Evolutionary conservation across 2,888 invertebrate species (phyloP).

Genomic region (Yponomeuta evonymella): DNA sequence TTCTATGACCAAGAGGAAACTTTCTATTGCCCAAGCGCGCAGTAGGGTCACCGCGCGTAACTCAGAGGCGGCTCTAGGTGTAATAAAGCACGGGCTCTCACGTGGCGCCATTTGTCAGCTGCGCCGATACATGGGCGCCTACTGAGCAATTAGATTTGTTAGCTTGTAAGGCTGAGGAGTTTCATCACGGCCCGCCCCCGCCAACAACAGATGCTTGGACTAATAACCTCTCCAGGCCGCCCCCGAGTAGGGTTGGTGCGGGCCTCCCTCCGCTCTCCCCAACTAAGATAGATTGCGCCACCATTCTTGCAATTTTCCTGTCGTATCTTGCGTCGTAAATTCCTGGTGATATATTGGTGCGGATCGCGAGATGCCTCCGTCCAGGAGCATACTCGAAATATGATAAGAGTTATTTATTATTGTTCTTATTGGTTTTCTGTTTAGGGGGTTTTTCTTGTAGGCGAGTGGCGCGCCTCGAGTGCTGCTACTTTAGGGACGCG

Average conservation of each 20-base stretch:
- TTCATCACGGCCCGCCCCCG: slow-evolving; percentile 69
- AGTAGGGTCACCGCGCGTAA: slow-evolving; percentile 6
- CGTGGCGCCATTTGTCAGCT: slow-evolving; percentile 66
- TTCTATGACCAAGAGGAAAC: not conserved
- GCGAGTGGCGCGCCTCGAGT: not conserved
- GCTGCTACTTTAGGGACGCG: not conserved
- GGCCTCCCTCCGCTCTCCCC: slow-evolving; percentile 69
- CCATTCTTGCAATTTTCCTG: slow-evolving; percentile 96
- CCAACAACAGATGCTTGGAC: slow-evolving; percentile 78
- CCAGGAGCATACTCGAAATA: slow-evolving; percentile 77
- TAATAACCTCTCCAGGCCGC: slow-evolving; percentile 78
- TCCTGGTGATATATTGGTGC: slow-evolving; percentile 87
- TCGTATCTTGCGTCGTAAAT: slow-evolving; percentile 93
- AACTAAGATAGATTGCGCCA: slow-evolving; percentile 93
- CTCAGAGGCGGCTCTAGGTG: slow-evolving; percentile 1
- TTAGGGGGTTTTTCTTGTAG: slow-evolving; percentile 35
- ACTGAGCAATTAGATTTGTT: slow-evolving; percentile 76
- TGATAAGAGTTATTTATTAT: slow-evolving; percentile 77
- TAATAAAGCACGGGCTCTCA: slow-evolving; percentile 26
- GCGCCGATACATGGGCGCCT: slow-evolving; percentile 64
- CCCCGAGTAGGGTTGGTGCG: slow-evolving; percentile 20
- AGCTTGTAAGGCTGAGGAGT: slow-evolving; percentile 68
- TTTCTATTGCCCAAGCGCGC: not conserved
- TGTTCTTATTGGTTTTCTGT: slow-evolving; percentile 75
- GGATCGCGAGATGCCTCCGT: slow-evolving; percentile 73